Percentiles rank a stretch among this genome's conserved stretches.
Conservation (phyloP, 2,888 invertebrate genomes). For the Mechanitis mazaeus region DNA sequence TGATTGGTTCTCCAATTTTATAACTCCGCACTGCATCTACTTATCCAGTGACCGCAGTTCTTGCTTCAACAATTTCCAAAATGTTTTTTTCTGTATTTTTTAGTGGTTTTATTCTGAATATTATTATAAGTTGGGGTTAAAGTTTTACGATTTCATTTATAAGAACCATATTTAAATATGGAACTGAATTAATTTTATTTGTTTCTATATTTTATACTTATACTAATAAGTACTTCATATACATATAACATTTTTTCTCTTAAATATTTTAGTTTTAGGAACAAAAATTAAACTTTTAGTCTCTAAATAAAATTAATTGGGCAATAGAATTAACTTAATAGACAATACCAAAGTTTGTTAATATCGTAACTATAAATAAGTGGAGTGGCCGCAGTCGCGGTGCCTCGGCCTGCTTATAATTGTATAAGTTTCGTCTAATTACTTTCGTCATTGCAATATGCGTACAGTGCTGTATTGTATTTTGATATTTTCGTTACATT, state of each 20-base stretch:
- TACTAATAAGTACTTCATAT: not conserved
- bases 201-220: not conserved
- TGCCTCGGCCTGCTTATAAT: slow-evolving; percentile 24
- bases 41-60: not conserved
- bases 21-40: slow-evolving; percentile 4
- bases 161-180: not conserved
- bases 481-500: no score
- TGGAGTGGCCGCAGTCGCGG: slow-evolving; percentile 11
- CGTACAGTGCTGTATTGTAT: slow-evolving; percentile 16
- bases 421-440: slow-evolving; percentile 27
- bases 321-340: no score
- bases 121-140: not conserved
- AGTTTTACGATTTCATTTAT: not conserved
- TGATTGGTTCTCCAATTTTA: not conserved
- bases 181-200: not conserved
- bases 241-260: no score
- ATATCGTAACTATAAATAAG: slow-evolving; percentile 21
- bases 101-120: not conserved
- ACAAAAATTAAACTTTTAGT: not conserved
- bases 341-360: slow-evolving; percentile 19
- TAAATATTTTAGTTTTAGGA: not conserved
- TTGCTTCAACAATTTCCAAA: not conserved
- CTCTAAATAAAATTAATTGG: not conserved
- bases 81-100: not conserved
- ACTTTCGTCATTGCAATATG: slow-evolving; percentile 18